Conservation (phyloP, 2,888 invertebrate species). For the Nomada hirtipes region DNA sequence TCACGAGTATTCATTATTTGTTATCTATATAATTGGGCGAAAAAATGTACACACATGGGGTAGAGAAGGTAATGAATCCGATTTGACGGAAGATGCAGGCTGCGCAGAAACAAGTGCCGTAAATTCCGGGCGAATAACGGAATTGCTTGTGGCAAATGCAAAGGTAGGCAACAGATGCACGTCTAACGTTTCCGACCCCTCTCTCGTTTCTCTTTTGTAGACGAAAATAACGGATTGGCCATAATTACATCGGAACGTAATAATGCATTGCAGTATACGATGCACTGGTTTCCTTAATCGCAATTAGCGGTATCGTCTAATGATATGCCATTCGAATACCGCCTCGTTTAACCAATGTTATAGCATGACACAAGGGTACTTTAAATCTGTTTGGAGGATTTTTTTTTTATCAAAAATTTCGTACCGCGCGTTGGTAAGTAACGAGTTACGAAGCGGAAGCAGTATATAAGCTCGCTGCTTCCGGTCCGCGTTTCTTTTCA, state of each 20-base stretch:
- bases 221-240: slow-evolving; percentile 53
- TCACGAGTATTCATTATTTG: no score
- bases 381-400: background rate
- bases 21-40: no score
- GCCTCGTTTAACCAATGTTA: background rate
- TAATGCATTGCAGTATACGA: background rate
- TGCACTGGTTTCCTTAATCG: slow-evolving; percentile 4
- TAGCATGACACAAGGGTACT: background rate
- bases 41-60: background rate
- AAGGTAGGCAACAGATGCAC: slow-evolving; percentile 46
- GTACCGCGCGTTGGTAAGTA: slow-evolving; percentile 23
- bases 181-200: slow-evolving; percentile 61
- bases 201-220: slow-evolving; percentile 11
- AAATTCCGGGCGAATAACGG: slow-evolving; percentile 73
- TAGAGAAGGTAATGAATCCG: background rate
- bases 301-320: slow-evolving; percentile 18
- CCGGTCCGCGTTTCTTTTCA: slow-evolving; percentile 60
- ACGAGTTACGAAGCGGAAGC: slow-evolving; percentile 66
- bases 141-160: slow-evolving; percentile 45
- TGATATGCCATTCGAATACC: background rate
- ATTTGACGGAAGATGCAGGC: slow-evolving; percentile 14
- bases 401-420: slow-evolving; percentile 16
- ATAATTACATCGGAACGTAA: slow-evolving; percentile 27
- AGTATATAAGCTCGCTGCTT: slow-evolving; percentile 56
- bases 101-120: slow-evolving; percentile 53